Base-by-base conservation (phyloP, 2,113 vertebrate genomes). In the Pungitius pungitius region DNA sequence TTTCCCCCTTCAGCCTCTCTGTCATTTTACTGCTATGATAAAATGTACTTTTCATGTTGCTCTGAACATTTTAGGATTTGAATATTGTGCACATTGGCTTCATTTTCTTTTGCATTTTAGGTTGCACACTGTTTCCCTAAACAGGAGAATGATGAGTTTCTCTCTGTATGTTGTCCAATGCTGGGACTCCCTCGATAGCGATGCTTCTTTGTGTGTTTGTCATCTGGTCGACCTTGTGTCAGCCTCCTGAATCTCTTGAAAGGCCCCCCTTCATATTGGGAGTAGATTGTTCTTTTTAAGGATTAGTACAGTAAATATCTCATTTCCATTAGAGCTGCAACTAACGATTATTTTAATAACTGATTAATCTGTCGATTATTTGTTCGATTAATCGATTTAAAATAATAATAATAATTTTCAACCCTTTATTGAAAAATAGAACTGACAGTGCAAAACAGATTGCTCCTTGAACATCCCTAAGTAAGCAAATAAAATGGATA, bases 11-110 rank as follows among this genome's bases (percentile, higher is more conserved):
- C 73, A 69, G 74, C 26, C 40, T 35, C 24, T 60, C 22, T 20
- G 22, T 88, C 42, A 63, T 75, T 72, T 49, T 51, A 39, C 68
- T 78, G 22, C 33, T 64, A 40, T 64, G 52, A 69, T 47, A 8
- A 76, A 33, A 30, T 51, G 22, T 7, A 24, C 24, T 13, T 35
- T 59, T 35, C 43, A 51, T 56, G 40, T 73, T 64, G 42, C 18
- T 68, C 70, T 61, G n/a, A 27, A 65, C 8, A 24, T 62, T 75
- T 67, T 20, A 27, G 24, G 12, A 43, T 62, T 61, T 49, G 47
- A 47, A 26, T 69, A n/a, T n/a, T n/a, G n/a, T n/a, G 63, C 49
- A 55, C 37, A 39, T 12, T 40, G 13, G 6, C 27, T 67, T 58
- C 26, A 20, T 69, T 65, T 17, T 22, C 0, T 22, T 20, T 70